Base-by-base conservation (phyloP, 2,888 invertebrate species). In the Andrena minutula region DNA sequence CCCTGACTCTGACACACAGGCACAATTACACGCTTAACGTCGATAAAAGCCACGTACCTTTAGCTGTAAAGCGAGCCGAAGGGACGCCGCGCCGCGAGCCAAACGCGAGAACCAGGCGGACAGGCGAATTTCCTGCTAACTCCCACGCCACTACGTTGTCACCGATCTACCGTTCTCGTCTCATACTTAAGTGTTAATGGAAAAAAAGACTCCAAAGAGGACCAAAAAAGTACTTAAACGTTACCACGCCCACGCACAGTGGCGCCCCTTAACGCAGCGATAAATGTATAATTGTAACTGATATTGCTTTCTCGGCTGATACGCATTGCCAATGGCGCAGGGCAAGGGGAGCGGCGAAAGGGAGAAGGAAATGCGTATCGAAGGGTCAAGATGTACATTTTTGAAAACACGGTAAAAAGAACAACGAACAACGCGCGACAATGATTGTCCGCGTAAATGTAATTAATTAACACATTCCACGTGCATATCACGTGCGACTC, bases 161-260 rank as follows among this genome's bases (percentile, higher is more conserved):
- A 61, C 58, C 61, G 79, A 61, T 61, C 41, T 63, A 61, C 61
- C 53, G 47, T 75, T 84, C 73, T 64, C 70, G 76, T 79, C 78
- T 71, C 83, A 49, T 70, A 66, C 74, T 82, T 82, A 82, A 82
- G 63, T 58, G 63, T 86, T 82, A 85, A 77, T 53, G 28, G 30
- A 70, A 58, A 70, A 58, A 82, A 83, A 85, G 77, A 88, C 86
- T 89, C 89, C 87, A 87, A 83, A 87, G 84, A 87, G 88, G 87
- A 89, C 88, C 88, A 88, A 88, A 41, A 41, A 41, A 85, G 75
- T 87, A 82, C 82, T 77, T 85, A 87, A 85, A 83, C 71, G 69
- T 83, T 87, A 85, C 83, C 85, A 86, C 64, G 70, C 77, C 76
- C 71, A 72, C 41, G 35, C 60, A 10, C 20, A 47, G 60, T 65